phyloP scores from a whole-genome alignment of 2,888 invertebrate genomes.

The Mechanitis mazaeus region DNA sequence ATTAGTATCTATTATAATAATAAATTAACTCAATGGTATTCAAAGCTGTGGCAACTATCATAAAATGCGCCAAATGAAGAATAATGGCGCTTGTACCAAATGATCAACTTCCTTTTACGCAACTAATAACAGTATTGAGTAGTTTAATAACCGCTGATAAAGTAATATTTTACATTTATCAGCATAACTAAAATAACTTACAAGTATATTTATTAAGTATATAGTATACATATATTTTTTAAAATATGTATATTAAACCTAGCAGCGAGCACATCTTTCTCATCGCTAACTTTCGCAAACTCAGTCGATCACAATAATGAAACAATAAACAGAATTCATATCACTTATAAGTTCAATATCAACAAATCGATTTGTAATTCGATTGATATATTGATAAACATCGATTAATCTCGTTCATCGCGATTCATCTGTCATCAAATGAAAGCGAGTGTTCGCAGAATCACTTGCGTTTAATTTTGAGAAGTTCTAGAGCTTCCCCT shows the following conservation, averaged over 20 bases:
- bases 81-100: neutral
- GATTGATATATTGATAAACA: slow-evolving; percentile 18
- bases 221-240: too few relatives aligned
- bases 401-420: slow-evolving; percentile 17
- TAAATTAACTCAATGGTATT: slow-evolving; percentile 3
- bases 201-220: neutral
- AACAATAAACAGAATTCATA: neutral
- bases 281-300: too few relatives aligned
- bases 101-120: slow-evolving; percentile 1
- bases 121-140: neutral
- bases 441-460: slow-evolving; percentile 8
- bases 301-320: too few relatives aligned
- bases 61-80: slow-evolving; percentile 5
- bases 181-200: neutral
- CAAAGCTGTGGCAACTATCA: slow-evolving; percentile 6
- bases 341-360: slow-evolving; percentile 5
- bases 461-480: neutral
- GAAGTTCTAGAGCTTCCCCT: too few relatives aligned
- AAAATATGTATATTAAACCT: too few relatives aligned
- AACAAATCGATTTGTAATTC: slow-evolving; percentile 13
- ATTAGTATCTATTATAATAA: slow-evolving; percentile 7
- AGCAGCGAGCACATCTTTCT: too few relatives aligned
- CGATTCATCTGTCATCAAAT: slow-evolving; percentile 10
- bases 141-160: neutral
- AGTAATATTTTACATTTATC: slow-evolving; percentile 1